Percentiles rank a stretch among this genome's conserved stretches.
These are phyloP conservation scores for Hirtodrosophila trivittata DNA, from an alignment of 2,888 invertebrate genomes.

Conservation along the genomic window DNA sequence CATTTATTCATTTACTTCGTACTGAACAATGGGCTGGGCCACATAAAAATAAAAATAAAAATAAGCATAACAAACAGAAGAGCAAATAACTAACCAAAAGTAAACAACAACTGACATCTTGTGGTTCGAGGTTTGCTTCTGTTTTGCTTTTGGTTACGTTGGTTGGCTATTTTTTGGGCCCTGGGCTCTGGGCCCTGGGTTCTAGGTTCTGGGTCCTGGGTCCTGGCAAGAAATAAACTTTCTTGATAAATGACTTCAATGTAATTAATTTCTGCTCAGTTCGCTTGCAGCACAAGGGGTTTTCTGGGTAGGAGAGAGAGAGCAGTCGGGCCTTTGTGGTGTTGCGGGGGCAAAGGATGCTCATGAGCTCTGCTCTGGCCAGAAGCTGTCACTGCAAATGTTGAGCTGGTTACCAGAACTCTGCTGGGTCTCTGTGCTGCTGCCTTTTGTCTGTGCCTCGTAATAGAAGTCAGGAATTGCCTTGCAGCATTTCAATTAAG, in stretches of 20 bases:
- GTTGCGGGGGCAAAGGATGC: slow-evolving; percentile 23
- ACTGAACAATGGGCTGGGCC: slow-evolving; percentile 61
- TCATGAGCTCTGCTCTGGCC: slow-evolving; percentile 67
- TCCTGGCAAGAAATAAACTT: slow-evolving; percentile 74
- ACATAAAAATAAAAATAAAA: slow-evolving; percentile 64
- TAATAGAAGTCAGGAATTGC: slow-evolving; percentile 50
- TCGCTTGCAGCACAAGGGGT: slow-evolving; percentile 62
- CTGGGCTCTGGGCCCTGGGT: slow-evolving; percentile 2
- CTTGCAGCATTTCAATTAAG: slow-evolving; percentile 73
- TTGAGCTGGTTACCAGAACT: slow-evolving; percentile 37
- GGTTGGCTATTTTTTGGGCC: slow-evolving; percentile 13
- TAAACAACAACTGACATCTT: slow-evolving; percentile 75
- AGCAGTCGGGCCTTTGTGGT: slow-evolving; percentile 23
- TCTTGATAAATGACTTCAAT: slow-evolving; percentile 80
- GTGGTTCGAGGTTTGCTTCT: slow-evolving; percentile 53
- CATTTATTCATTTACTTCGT: slow-evolving; percentile 73
- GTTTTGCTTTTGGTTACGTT: slow-evolving; percentile 30
- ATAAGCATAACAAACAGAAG: slow-evolving; percentile 63
- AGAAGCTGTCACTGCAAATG: slow-evolving; percentile 75
- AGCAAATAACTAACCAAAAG: slow-evolving; percentile 65
- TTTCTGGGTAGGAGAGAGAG: slow-evolving; percentile 7
- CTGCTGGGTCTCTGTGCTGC: slow-evolving; percentile 4
- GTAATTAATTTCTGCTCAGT: slow-evolving; percentile 78
- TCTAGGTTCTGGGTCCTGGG: not conserved
- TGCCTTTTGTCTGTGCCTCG: slow-evolving; percentile 10